phyloP scores from a whole-genome alignment of 2,113 vertebrate species.

The Ameiurus melas region DNA sequence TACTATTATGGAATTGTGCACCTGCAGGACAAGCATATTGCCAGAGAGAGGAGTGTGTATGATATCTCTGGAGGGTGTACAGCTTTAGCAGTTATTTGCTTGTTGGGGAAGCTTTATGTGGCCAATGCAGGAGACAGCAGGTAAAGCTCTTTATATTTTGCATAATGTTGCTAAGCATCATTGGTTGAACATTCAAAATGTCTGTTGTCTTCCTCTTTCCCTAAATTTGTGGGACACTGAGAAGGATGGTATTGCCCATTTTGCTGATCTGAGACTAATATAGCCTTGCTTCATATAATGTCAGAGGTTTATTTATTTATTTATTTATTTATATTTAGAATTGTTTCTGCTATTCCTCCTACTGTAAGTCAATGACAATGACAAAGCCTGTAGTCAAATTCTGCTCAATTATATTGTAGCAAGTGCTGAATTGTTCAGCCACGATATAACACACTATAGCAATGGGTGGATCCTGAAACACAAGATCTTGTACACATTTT shows the following conservation, averaged over 20 bases:
- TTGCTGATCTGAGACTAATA: not conserved
- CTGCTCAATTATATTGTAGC: not conserved
- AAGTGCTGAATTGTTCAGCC: not conserved
- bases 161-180: not conserved
- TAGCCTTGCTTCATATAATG: not conserved
- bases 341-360: not conserved
- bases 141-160: constrained; percentile 61
- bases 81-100: constrained; percentile 85
- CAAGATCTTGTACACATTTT: not conserved
- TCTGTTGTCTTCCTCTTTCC: not conserved
- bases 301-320: not conserved
- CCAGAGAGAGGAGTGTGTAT: constrained; percentile 82
- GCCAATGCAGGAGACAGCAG: constrained; percentile 97
- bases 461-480: not conserved
- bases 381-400: not conserved
- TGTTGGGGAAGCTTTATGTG: constrained; percentile 91
- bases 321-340: not conserved
- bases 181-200: not conserved
- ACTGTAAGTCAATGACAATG: no score
- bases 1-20: not conserved
- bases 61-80: constrained; percentile 92
- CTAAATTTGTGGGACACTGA: not conserved
- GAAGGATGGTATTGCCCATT: not conserved
- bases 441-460: not conserved
- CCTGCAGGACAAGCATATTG: constrained; percentile 87